phyloP scores from a whole-genome alignment of 1,140 invertebrate genomes.

The Octopus sinensis region DNA sequence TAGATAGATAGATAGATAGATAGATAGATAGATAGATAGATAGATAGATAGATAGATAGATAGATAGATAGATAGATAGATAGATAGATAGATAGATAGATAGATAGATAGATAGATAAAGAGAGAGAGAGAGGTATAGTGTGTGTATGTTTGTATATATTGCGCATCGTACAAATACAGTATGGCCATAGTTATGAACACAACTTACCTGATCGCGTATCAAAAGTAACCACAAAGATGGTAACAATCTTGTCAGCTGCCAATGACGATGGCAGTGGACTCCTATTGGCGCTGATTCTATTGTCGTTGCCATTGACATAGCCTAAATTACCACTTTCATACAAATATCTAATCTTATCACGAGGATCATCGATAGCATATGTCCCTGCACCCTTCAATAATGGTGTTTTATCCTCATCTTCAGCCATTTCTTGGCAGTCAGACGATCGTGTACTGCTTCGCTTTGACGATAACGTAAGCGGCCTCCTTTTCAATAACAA shows the following conservation, averaged over 20 bases:
- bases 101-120: too few relatives aligned
- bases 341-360: conserved; percentile 27
- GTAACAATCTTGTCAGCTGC: conserved; percentile 51
- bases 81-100: too few relatives aligned
- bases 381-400: conserved; percentile 34
- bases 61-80: too few relatives aligned
- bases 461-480: too few relatives aligned
- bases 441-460: not conserved
- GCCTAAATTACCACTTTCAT: conserved; percentile 28
- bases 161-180: too few relatives aligned
- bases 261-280: conserved; percentile 23
- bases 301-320: conserved; percentile 28
- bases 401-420: conserved; percentile 42
- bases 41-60: too few relatives aligned
- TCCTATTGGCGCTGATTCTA: conserved; percentile 32
- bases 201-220: conserved; percentile 55
- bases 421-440: conserved; percentile 12
- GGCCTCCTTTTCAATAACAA: too few relatives aligned
- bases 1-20: too few relatives aligned
- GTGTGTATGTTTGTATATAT: too few relatives aligned
- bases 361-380: conserved; percentile 26
- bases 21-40: too few relatives aligned
- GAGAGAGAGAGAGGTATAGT: too few relatives aligned
- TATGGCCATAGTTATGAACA: not conserved
- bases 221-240: conserved; percentile 59